These are phyloP conservation scores for Erpobdella octoculata DNA, from an alignment of 2,888 invertebrate genomes.

Conservation along the genomic window DNA sequence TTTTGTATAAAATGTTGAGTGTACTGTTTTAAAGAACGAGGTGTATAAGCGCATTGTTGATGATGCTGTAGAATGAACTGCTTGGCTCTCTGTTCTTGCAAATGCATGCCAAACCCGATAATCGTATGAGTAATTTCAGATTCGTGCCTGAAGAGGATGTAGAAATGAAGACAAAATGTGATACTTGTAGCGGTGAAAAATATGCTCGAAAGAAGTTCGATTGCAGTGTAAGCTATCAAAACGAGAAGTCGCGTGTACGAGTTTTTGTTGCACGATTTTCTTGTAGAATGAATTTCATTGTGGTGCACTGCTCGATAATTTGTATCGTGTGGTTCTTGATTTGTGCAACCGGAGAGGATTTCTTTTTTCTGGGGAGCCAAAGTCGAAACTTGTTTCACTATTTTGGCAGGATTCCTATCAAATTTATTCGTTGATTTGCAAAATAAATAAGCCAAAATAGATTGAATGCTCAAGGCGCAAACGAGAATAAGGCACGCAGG, in stretches of 20 bases:
- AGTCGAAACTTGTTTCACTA: no score
- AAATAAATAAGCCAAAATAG: not conserved
- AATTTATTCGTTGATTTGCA: not conserved
- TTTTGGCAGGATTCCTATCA: not conserved
- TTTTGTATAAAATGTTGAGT: not conserved
- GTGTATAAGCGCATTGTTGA: not conserved
- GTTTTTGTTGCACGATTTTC: not conserved
- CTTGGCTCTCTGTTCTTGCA: not conserved
- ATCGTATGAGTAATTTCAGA: not conserved
- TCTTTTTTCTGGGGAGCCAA: not conserved
- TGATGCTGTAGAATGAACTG: not conserved
- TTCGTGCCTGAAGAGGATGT: not conserved
- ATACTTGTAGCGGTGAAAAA: conserved; percentile 17
- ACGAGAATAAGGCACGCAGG: conserved; percentile 17
- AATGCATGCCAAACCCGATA: not conserved
- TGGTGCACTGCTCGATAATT: not conserved
- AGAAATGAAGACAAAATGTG: not conserved
- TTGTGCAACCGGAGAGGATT: not conserved
- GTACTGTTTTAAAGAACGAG: no score
- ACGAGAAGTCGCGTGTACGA: not conserved
- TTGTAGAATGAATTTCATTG: not conserved
- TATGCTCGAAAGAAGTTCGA: conserved; percentile 12
- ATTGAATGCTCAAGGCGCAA: conserved; percentile 3
- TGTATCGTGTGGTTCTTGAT: not conserved
- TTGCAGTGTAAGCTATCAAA: not conserved